A percentile compares a stretch with the other conserved stretches of the same genome.
phyloP scores from a whole-genome alignment of 2,113 vertebrate species.

The Dasyornis broadbenti region DNA sequence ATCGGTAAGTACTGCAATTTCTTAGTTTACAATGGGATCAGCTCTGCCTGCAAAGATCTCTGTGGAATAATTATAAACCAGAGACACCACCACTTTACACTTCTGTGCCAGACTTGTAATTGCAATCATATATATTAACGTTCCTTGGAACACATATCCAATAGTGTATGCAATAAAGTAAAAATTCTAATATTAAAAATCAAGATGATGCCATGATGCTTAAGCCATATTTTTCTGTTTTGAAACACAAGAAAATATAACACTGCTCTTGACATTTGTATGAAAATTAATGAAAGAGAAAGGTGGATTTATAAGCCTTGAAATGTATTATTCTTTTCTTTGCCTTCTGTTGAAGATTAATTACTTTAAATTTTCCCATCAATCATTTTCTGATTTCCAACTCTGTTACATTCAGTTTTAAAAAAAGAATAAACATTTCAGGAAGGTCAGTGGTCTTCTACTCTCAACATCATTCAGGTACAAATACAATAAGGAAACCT shows the following conservation, averaged over 20 bases:
- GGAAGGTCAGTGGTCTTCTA: not conserved
- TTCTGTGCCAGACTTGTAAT: conserved; percentile 1
- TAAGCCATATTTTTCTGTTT: not conserved
- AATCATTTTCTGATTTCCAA: not conserved
- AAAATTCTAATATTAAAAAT: not conserved
- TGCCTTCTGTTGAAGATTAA: not conserved
- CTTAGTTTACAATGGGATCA: not conserved
- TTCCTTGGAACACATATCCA: not conserved
- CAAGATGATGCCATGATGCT: not conserved
- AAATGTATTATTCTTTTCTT: not conserved
- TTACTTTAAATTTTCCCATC: not conserved
- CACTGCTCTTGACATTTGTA: not conserved
- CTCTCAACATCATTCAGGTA: not conserved
- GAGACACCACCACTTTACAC: not conserved
- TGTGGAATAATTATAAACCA: conserved; percentile 1
- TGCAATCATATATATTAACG: not conserved
- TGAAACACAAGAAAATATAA: not conserved
- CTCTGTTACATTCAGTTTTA: not conserved
- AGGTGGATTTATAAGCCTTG: not conserved
- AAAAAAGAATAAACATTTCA: not conserved
- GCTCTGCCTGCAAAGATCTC: not conserved
- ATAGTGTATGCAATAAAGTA: not conserved
- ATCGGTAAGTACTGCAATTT: not conserved
- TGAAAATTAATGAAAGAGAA: not conserved
- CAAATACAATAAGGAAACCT: not conserved